Evolutionary conservation across 2,888 invertebrate species (phyloP).

Genomic region (Chydorus sphaericus): DNA sequence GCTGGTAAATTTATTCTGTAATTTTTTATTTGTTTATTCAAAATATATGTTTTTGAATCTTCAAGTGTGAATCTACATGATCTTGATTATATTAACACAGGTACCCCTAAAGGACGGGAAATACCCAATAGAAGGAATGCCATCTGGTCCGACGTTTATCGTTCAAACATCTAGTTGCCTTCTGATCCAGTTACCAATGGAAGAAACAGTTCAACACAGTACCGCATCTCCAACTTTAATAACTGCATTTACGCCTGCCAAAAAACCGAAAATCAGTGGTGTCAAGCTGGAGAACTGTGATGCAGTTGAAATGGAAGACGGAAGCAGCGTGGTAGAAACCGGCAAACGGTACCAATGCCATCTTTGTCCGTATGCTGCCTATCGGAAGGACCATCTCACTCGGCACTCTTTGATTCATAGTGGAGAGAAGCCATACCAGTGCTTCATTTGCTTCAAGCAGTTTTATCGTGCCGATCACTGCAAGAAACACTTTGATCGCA

Average conservation of each 20-base stretch:
- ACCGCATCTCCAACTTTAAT: background rate
- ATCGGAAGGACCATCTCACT: slow-evolving; percentile 75
- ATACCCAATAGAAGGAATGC: background rate
- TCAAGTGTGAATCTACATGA: too few relatives aligned
- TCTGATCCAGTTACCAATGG: slow-evolving; percentile 8
- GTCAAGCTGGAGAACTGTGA: slow-evolving; percentile 1
- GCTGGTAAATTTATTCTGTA: background rate
- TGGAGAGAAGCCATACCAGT: slow-evolving; percentile 85
- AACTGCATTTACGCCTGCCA: background rate
- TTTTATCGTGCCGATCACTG: slow-evolving; percentile 90
- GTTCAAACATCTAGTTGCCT: slow-evolving; percentile 4
- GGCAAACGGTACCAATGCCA: slow-evolving; percentile 59
- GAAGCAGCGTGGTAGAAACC: slow-evolving; percentile 6
- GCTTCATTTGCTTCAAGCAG: slow-evolving; percentile 80
- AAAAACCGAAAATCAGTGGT: slow-evolving; percentile 24
- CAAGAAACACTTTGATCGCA: slow-evolving; percentile 80
- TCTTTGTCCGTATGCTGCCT: slow-evolving; percentile 80
- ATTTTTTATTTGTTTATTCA: background rate
- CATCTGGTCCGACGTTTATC: slow-evolving; percentile 5
- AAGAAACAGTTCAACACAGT: slow-evolving; percentile 1
- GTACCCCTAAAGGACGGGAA: background rate
- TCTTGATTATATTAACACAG: too few relatives aligned
- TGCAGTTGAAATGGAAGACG: background rate
- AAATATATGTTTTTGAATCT: too few relatives aligned
- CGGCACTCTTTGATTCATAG: slow-evolving; percentile 86